Conservation (phyloP, 2,113 vertebrate genomes). For the Triplophysa dalaica region DNA sequence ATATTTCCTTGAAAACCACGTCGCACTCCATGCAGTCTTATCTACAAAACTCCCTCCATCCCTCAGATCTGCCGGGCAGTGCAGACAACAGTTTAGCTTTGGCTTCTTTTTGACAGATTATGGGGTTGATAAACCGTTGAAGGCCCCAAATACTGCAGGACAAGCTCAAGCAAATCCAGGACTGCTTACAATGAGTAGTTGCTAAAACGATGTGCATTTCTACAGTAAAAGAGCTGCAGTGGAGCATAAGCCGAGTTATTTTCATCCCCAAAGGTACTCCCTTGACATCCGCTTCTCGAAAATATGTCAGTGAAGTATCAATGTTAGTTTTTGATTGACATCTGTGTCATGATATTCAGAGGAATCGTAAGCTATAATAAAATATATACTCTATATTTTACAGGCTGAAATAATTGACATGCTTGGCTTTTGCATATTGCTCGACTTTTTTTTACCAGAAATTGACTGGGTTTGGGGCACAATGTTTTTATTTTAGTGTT, state of each 20-base stretch:
- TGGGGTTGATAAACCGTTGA: constrained; percentile 20
- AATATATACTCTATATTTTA: too few species aligned
- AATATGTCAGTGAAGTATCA: too few species aligned
- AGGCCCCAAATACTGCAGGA: constrained; percentile 14
- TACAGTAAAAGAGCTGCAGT: not conserved
- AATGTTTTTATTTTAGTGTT: too few species aligned
- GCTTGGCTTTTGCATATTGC: too few species aligned
- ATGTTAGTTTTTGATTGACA: too few species aligned
- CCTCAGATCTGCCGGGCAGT: constrained; percentile 43
- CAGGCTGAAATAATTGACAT: too few species aligned
- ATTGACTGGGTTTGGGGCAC: too few species aligned
- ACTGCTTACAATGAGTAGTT: not conserved
- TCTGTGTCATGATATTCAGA: too few species aligned
- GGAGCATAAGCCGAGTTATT: not conserved
- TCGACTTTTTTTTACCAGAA: too few species aligned
- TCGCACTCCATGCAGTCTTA: constrained; percentile 2
- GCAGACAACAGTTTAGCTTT: constrained; percentile 52
- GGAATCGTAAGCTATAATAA: too few species aligned
- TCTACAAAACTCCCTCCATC: constrained; percentile 34
- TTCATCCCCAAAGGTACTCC: constrained; percentile 9
- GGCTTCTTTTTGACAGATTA: constrained; percentile 29
- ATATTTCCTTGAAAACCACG: constrained; percentile 36
- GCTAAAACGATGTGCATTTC: not conserved
- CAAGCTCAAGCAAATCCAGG: constrained; percentile 18
- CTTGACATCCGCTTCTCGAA: too few species aligned